Conservation (phyloP, 1,140 invertebrate species). For the Ceratina calcarata region DNA sequence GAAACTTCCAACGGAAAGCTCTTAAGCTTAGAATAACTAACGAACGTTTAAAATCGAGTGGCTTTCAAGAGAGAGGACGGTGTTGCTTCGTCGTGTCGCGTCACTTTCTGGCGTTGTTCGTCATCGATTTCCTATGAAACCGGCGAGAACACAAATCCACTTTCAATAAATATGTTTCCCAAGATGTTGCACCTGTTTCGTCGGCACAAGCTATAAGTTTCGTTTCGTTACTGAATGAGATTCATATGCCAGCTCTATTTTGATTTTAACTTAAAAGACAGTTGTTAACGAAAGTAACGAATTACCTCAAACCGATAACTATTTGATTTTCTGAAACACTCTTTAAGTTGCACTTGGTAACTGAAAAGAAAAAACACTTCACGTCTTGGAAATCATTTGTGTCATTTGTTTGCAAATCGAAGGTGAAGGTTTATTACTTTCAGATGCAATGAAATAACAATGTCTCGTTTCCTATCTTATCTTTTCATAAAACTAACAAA, state of each 20-base stretch:
- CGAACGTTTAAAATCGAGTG: slow-evolving; percentile 37
- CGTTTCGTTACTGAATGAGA: background rate
- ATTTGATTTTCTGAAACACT: too few species aligned
- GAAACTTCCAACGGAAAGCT: slow-evolving; percentile 51
- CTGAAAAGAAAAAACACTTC: too few species aligned
- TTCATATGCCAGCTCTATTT: background rate
- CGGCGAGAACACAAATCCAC: background rate
- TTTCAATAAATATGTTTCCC: background rate
- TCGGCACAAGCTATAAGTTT: background rate
- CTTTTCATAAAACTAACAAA: too few species aligned
- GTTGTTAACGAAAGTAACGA: too few species aligned
- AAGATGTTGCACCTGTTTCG: background rate
- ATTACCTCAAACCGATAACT: too few species aligned
- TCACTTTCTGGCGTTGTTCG: background rate
- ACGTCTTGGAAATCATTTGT: too few species aligned
- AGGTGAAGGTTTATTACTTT: too few species aligned
- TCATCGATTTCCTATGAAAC: slow-evolving; percentile 25
- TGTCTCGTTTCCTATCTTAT: too few species aligned
- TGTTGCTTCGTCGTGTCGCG: background rate
- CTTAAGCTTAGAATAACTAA: slow-evolving; percentile 54
- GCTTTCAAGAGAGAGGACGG: background rate
- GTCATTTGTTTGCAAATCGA: too few species aligned
- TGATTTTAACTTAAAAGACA: background rate
- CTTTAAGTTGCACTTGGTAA: too few species aligned
- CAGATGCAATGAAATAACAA: too few species aligned